These are phyloP conservation scores for Prietella phreatophila DNA, from an alignment of 2,113 vertebrate species.

Conservation along the genomic window DNA sequence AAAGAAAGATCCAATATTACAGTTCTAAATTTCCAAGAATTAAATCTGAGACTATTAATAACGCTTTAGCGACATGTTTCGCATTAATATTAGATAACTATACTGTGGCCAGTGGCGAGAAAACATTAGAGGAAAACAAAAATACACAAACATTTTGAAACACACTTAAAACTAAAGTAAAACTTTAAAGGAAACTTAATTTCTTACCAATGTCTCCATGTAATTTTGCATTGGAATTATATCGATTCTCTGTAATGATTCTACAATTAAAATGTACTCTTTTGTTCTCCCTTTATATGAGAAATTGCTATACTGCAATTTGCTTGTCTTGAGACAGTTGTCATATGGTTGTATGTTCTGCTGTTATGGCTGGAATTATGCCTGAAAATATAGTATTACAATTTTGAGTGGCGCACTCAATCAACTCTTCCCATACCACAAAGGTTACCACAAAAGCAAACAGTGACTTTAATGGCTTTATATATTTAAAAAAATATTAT, in stretches of 20 bases:
- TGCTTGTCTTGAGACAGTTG: background rate
- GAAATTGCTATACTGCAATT: background rate
- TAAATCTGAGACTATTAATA: background rate
- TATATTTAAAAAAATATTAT: background rate
- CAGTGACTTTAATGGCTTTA: background rate
- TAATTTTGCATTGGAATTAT: background rate
- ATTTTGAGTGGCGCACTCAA: background rate
- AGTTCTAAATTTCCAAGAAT: background rate
- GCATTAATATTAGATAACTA: background rate
- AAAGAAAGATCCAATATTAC: background rate
- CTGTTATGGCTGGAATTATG: background rate
- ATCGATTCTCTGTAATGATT: background rate
- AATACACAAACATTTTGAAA: background rate
- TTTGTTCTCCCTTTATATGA: background rate
- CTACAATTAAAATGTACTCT: background rate
- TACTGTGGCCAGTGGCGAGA: background rate
- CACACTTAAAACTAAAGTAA: background rate
- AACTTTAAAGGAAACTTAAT: background rate
- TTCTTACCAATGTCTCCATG: background rate
- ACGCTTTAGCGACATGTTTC: background rate
- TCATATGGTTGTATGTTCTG: background rate
- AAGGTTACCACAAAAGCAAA: background rate
- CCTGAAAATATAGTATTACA: background rate
- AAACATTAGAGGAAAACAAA: background rate
- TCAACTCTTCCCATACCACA: background rate